Evolutionary conservation across 2,113 vertebrate genomes (phyloP), one percentile per base, ranked within the genome.

Genomic region (Chloropsis cyanopogon): DNA sequence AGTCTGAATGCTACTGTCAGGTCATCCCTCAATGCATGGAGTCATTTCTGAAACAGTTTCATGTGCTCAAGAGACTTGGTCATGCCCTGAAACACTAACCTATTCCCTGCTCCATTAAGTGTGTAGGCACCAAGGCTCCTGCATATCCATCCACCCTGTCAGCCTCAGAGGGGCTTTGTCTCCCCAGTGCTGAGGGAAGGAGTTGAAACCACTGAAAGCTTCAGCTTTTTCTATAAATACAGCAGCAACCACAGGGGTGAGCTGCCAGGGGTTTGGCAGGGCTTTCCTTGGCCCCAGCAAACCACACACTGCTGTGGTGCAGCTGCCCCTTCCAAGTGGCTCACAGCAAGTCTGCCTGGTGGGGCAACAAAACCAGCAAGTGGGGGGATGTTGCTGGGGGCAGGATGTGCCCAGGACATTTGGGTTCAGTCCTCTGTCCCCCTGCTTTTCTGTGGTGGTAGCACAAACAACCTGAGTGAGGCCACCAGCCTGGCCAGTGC

Each of bases 211-310:
- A 53, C 16, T 20, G 28, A 83, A 66, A 44, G 3, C 23, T 60
- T 61, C 56, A 65, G 11, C 7, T 84, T 90, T 65, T 64, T 53
- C 63, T 76, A 44, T 81, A 86, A 91, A 89, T 57, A 57, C n/a
- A 57, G 20, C 37, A 52, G 8, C 35, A 86, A 14, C 46, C 4
- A 4, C 7, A 1, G 42, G 12, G 6, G 5, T 7, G 26, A 88
- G 57, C 47, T 87, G 33, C 68, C 33, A 47, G 37, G 46, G 56
- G 4, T 46, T 50, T 69, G 35, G 31, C 60, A 70, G 56, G 56
- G 24, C 33, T 82, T 83, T 35, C 12, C 19, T 12, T 3, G 9
- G 63, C 17, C 24, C 26, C 31, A 39, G 54, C 49, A 93, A 81
- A 73, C 44, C 59, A 53, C 28, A 14, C 16, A 9, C 24, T 41